These are phyloP conservation scores for Acrossocheilus wenchowensis DNA, from an alignment of 2,797 vertebrate species.

Conservation along the genomic window DNA sequence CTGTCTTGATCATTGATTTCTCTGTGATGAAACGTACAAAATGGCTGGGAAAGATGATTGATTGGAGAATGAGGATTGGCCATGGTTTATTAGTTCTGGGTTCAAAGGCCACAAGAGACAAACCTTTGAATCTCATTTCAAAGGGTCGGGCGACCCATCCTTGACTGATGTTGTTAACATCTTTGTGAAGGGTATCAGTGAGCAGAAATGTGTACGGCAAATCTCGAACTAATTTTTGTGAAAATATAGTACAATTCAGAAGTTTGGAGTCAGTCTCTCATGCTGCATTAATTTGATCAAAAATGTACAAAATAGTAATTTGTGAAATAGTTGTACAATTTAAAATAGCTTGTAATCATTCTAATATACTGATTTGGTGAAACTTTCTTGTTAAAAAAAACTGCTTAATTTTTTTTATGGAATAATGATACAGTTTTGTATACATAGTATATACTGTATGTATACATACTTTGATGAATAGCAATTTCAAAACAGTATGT, in stretches of 20 bases:
- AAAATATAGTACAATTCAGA: background rate
- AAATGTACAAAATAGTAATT: background rate
- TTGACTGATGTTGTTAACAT: constrained; percentile 14
- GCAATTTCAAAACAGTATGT: background rate
- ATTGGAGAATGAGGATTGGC: background rate
- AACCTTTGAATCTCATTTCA: constrained; percentile 36
- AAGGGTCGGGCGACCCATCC: background rate
- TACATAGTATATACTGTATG: too few relatives aligned
- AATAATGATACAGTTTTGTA: background rate
- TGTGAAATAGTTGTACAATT: background rate
- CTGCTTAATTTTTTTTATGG: background rate
- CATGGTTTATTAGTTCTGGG: constrained; percentile 34
- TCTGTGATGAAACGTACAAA: background rate
- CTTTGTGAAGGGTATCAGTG: background rate
- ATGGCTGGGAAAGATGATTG: constrained; percentile 29
- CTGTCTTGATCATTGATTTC: background rate
- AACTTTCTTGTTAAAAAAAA: background rate
- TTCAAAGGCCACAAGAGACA: constrained; percentile 33
- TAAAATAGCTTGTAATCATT: constrained; percentile 5
- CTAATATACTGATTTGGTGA: background rate
- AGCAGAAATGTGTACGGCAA: constrained; percentile 10
- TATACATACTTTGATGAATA: too few relatives aligned
- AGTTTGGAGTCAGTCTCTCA: too few relatives aligned
- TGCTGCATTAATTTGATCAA: background rate
- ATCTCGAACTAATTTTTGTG: background rate